A percentile compares a stretch with the other conserved stretches of the same genome.
These are phyloP conservation scores for Drosophila lacicola DNA, from an alignment of 2,888 invertebrate species.

Conservation along the genomic window DNA sequence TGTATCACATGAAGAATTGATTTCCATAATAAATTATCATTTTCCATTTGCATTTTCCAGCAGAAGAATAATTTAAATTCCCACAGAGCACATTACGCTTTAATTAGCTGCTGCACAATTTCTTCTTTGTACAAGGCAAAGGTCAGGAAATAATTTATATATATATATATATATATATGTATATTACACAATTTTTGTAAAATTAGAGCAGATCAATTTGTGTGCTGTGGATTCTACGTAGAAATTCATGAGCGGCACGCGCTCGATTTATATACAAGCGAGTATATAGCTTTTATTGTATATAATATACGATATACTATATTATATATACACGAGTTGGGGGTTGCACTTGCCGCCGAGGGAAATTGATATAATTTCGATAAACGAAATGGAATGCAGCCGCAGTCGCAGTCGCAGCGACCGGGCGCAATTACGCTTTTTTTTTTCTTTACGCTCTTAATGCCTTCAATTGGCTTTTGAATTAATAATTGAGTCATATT, in stretches of 20 bases:
- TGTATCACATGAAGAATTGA: constrained; percentile 40
- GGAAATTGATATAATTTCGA: constrained; percentile 77
- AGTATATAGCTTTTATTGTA: constrained; percentile 10
- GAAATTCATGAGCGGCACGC: constrained; percentile 17
- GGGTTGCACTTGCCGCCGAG: constrained; percentile 23
- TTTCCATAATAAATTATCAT: constrained; percentile 32
- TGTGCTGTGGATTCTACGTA: constrained; percentile 1
- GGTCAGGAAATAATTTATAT: constrained; percentile 11
- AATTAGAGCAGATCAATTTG: constrained; percentile 49
- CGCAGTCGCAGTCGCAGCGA: constrained; percentile 20
- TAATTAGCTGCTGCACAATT: background rate
- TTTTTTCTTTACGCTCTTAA: constrained; percentile 70
- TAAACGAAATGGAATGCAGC: constrained; percentile 72
- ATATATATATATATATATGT: constrained; percentile 11
- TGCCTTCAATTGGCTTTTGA: constrained; percentile 80
- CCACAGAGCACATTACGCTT: constrained; percentile 14
- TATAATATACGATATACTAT: constrained; percentile 7
- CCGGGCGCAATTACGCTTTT: constrained; percentile 68
- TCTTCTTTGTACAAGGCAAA: constrained; percentile 27
- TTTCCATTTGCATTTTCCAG: constrained; percentile 37
- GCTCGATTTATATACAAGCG: constrained; percentile 1
- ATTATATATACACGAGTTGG: constrained; percentile 14
- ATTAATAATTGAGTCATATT: constrained; percentile 75
- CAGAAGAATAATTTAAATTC: no score
- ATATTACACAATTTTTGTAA: constrained; percentile 8